A percentile compares a stretch with the other conserved stretches of the same genome.
These are phyloP conservation scores for Phalacrocorax pelagicus DNA, from an alignment of 2,113 vertebrate species.

Conservation along the genomic window DNA sequence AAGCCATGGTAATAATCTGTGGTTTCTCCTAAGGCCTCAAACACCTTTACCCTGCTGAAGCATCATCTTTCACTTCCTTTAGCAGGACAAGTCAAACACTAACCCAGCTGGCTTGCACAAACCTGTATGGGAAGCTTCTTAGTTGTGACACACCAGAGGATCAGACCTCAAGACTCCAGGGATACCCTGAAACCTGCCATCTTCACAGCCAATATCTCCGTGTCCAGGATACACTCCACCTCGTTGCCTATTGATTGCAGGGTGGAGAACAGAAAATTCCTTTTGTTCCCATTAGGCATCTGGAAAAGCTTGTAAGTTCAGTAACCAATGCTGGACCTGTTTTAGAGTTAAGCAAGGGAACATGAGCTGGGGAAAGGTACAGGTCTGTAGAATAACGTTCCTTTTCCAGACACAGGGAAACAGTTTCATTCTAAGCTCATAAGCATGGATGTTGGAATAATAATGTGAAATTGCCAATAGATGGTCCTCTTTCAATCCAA, in stretches of 20 bases:
- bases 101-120: background rate
- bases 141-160: background rate
- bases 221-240: background rate
- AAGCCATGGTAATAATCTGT: background rate
- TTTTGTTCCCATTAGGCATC: background rate
- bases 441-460: background rate
- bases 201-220: background rate
- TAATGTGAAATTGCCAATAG: background rate
- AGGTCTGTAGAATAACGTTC: background rate
- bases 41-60: background rate
- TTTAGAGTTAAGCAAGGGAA: background rate
- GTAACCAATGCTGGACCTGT: background rate
- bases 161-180: background rate
- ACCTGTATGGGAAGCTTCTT: background rate
- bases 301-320: background rate
- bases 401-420: background rate
- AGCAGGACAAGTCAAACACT: background rate
- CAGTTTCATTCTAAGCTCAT: background rate
- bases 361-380: background rate
- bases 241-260: background rate
- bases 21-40: background rate
- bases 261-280: background rate
- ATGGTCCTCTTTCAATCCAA: background rate
- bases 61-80: background rate
- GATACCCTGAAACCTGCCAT: background rate